Conservation (phyloP, 2,888 invertebrate species). For the Idaea dimidiata region DNA sequence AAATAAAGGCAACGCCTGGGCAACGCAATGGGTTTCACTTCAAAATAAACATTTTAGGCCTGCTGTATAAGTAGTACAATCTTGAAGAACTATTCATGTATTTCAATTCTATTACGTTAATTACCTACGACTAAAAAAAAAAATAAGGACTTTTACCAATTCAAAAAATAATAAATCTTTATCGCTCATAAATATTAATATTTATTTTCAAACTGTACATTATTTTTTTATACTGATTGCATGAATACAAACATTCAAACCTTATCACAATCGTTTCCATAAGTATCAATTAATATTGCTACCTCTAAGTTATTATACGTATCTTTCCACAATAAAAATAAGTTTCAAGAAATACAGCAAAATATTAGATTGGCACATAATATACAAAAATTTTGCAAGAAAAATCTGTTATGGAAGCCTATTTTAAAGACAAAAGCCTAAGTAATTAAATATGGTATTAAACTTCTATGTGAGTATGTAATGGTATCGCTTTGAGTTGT, state of each 20-base stretch:
- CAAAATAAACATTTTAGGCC: no score
- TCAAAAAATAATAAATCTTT: not conserved
- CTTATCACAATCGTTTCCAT: not conserved
- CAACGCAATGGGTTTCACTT: no score
- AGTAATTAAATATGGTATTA: not conserved
- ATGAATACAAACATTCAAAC: constrained; percentile 13
- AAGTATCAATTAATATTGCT: not conserved
- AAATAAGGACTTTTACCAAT: not conserved
- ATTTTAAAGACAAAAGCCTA: not conserved
- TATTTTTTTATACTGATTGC: constrained; percentile 21
- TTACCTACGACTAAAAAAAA: no score
- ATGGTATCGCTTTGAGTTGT: not conserved
- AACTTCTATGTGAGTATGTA: not conserved
- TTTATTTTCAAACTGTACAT: constrained; percentile 23
- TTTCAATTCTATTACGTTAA: no score
- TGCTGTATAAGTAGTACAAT: no score
- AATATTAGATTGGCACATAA: constrained; percentile 25
- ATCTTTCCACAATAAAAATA: not conserved
- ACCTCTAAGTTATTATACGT: not conserved
- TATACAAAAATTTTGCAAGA: constrained; percentile 7
- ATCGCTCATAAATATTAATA: constrained; percentile 22
- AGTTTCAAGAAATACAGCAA: constrained; percentile 14
- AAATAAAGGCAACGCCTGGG: no score
- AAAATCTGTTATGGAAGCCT: not conserved
- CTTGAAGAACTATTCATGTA: no score